Conservation (phyloP, 2,113 vertebrate genomes). For the Alces alces region DNA sequence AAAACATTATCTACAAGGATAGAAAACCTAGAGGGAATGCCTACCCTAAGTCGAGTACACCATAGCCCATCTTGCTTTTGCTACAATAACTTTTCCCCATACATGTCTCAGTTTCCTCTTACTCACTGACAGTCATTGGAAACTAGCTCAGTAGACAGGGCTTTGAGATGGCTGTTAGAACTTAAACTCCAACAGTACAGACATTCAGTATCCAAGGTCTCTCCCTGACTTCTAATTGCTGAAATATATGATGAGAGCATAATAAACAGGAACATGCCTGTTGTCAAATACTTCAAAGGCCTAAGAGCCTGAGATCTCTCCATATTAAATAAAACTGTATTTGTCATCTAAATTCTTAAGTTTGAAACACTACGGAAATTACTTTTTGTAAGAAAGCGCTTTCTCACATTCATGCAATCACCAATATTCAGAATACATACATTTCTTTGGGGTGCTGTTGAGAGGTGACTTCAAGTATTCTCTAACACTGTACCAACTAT, state of each 20-base stretch:
- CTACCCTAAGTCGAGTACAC: neutral
- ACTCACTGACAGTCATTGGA: neutral
- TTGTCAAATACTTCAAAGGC: neutral
- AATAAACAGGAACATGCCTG: neutral
- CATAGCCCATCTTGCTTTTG: neutral
- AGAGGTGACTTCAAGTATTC: neutral
- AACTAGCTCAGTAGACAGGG: neutral
- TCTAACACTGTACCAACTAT: neutral
- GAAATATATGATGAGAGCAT: neutral
- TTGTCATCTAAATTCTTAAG: neutral
- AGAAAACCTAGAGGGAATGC: neutral
- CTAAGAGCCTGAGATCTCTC: neutral
- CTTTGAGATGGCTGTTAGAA: neutral
- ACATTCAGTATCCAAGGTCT: neutral
- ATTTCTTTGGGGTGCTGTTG: neutral
- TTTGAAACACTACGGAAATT: neutral
- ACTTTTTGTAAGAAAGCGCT: neutral
- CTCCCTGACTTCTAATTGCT: neutral
- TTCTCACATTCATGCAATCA: neutral
- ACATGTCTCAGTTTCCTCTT: neutral
- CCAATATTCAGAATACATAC: neutral
- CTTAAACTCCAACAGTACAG: neutral
- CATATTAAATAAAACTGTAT: neutral
- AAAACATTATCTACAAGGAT: neutral
- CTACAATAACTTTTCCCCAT: neutral